phyloP scores from a whole-genome alignment of 2,797 vertebrate genomes.

The Enteromius fasciolatus region DNA sequence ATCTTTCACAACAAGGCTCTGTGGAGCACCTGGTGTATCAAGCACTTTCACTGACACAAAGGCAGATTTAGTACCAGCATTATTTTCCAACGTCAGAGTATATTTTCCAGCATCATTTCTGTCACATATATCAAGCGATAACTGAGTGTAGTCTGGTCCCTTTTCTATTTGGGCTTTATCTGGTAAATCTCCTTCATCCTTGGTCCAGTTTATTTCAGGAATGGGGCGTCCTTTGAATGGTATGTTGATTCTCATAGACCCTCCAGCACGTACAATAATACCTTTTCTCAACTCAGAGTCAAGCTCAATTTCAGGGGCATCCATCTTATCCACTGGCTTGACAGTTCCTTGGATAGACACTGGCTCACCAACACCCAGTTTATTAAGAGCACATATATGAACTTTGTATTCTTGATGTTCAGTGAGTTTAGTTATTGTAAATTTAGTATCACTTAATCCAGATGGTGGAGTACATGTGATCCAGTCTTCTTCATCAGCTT shows the following conservation, averaged over 20 bases:
- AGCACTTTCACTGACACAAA: slow-evolving; percentile 96
- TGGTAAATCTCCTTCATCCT: slow-evolving; percentile 90
- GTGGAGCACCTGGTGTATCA: slow-evolving; percentile 92
- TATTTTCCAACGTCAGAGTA: slow-evolving; percentile 92
- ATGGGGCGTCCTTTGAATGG: slow-evolving; percentile 93
- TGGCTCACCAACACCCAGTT: slow-evolving; percentile 91
- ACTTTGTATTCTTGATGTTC: slow-evolving; percentile 98
- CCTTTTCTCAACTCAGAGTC: slow-evolving; percentile 95
- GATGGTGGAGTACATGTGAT: slow-evolving; percentile 87
- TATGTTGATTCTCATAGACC: slow-evolving; percentile 90
- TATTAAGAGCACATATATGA: slow-evolving; percentile 93
- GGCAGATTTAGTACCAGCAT: slow-evolving; percentile 91
- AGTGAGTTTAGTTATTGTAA: slow-evolving; percentile 89
- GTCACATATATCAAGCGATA: slow-evolving; percentile 93
- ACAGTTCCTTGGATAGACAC: slow-evolving; percentile 86
- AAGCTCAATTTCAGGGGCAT: slow-evolving; percentile 93
- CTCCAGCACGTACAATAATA: slow-evolving; percentile 90
- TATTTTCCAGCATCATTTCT: slow-evolving; percentile 97
- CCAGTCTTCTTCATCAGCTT: slow-evolving; percentile 98
- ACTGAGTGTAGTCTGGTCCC: slow-evolving; percentile 86
- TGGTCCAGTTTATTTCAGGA: slow-evolving; percentile 93
- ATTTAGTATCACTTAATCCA: slow-evolving; percentile 86
- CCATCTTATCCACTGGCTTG: slow-evolving; percentile 92
- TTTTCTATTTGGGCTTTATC: slow-evolving; percentile 91
- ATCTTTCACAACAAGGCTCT: slow-evolving; percentile 90